Evolutionary conservation across 2,797 vertebrate genomes (phyloP), one percentile per base, ranked within the genome.

Genomic region (Enteromius paludinosus): DNA sequence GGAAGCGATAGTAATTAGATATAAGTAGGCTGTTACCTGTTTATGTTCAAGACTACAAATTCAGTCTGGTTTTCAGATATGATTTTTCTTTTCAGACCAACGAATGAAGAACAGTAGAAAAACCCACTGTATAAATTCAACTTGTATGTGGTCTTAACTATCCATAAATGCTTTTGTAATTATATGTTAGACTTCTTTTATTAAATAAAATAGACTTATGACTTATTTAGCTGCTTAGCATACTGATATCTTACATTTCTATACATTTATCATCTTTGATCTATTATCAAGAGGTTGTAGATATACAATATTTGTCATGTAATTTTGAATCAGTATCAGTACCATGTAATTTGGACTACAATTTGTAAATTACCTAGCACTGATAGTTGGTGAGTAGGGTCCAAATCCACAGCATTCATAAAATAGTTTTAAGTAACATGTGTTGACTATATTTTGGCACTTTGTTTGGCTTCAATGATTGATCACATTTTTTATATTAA

Each of bases 1-100:
- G 56, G 12, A 72, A 62, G 30, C 25, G 43, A 83, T 79, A 20
- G 65, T 83, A 83, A 78, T 83, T 86, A 88, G 78, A 72, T 45
- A 73, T 72, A 85, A 84, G 73, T 47, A 38, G 47, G 77, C 81
- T 66, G 49, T 78, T 77, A 78, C 45, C 47, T 33, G 11, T 56
- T 54, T 54, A 54, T n/a, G 20, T 54, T 10, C 20, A 54, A n/a
- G 52, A 54, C 52, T n/a, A 54, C 20, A 10, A n/a, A 54, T 49
- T 47, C 2, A 5, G 15, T 30, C 15, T 0, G 15, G 6, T 68
- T 43, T 68, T 68, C 5, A 1, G 8, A 17, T 47, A 1, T 18
- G 45, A 49, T 47, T 20, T 28, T 23, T 18, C 2, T 28, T 4
- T 47, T 25, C 23, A 47, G 14, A 70, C 43, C 41, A 69, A 45